Evolutionary conservation across 2,113 vertebrate genomes (phyloP).

Genomic region (Cynoglossus semilaevis): DNA sequence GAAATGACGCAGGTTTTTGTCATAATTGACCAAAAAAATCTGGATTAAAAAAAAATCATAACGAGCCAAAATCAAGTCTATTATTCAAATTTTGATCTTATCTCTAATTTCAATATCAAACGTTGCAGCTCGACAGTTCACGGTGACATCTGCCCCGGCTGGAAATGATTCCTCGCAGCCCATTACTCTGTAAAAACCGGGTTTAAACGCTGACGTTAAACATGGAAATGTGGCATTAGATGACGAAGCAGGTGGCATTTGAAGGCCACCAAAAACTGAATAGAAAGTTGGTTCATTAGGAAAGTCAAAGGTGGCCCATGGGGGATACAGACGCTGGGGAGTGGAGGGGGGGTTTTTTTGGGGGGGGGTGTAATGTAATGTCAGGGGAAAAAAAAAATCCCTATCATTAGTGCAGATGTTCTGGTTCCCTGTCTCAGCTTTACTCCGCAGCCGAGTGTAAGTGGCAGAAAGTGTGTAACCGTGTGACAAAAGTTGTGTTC

Average conservation of each 20-base stretch:
- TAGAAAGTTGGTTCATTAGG: conserved; percentile 74
- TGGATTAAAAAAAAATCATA: neutral
- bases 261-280: conserved; percentile 57
- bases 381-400: conserved; percentile 40
- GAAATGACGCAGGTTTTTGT: no score
- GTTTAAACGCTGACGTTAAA: conserved; percentile 61
- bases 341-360: conserved; percentile 3
- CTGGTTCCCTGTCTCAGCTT: conserved; percentile 47
- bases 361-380: conserved; percentile 52
- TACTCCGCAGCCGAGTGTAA: conserved; percentile 34
- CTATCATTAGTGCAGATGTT: conserved; percentile 62
- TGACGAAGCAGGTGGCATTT: conserved; percentile 69
- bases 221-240: conserved; percentile 78
- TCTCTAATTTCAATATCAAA: conserved; percentile 49
- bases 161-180: conserved; percentile 68
- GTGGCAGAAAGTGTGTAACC: conserved; percentile 50
- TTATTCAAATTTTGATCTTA: conserved; percentile 44
- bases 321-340: conserved; percentile 5
- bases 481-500: conserved; percentile 49
- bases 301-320: conserved; percentile 50
- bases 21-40: neutral
- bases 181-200: conserved; percentile 51
- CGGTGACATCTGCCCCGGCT: conserved; percentile 57
- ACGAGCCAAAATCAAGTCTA: conserved; percentile 25
- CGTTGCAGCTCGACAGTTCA: conserved; percentile 61